A percentile compares a stretch with the other conserved stretches of the same genome.
These are phyloP conservation scores for Eulithis testata DNA, from an alignment of 2,888 invertebrate genomes.

Conservation along the genomic window DNA sequence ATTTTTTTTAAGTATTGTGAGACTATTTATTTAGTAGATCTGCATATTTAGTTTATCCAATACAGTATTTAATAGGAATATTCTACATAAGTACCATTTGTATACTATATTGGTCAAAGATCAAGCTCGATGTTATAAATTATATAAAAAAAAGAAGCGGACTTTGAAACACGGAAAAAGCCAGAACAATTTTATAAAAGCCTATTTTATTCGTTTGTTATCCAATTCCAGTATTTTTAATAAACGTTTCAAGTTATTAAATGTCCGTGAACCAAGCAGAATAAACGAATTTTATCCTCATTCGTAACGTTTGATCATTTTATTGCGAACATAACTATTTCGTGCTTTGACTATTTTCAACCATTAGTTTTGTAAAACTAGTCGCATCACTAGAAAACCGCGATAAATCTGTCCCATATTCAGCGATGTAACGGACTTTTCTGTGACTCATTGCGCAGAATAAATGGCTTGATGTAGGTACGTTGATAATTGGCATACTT, in stretches of 20 bases:
- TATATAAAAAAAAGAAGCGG: no score
- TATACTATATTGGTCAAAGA: no score
- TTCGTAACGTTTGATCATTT: neutral
- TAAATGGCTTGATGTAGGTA: slow-evolving; percentile 79
- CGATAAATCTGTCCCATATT: slow-evolving; percentile 85
- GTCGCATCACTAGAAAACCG: slow-evolving; percentile 64
- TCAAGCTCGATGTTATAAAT: no score
- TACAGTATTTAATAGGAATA: no score
- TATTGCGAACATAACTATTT: neutral
- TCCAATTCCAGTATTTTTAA: neutral
- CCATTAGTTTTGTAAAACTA: slow-evolving; percentile 4
- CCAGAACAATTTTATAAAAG: no score
- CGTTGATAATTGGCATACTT: slow-evolving; percentile 81
- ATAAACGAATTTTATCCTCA: neutral
- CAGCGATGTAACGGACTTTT: slow-evolving; percentile 83
- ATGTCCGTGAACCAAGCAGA: neutral
- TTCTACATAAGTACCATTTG: no score
- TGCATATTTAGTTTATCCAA: no score
- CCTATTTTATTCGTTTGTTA: neutral
- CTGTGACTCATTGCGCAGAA: slow-evolving; percentile 80
- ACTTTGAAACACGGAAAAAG: no score
- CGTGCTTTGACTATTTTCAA: slow-evolving; percentile 1
- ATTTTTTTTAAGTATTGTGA: no score
- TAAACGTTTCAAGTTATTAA: no score
- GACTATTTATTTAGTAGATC: no score